Evolutionary conservation across 2,113 vertebrate genomes (phyloP).

Genomic region (Cyprinus carpio): DNA sequence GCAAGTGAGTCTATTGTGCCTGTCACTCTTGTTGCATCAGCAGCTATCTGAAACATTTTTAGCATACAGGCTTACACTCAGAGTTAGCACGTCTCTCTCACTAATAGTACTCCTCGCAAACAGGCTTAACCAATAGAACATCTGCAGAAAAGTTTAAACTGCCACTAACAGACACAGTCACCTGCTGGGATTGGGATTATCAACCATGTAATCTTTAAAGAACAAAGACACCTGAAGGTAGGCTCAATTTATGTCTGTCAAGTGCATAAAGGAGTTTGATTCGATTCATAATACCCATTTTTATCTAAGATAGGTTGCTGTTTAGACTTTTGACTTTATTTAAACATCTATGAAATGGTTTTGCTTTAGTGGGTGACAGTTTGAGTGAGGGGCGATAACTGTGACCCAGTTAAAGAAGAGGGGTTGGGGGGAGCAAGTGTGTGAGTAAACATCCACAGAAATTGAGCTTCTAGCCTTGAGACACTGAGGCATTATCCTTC

Average conservation of each 20-base stretch:
- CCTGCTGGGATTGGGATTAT: slow-evolving; percentile 69
- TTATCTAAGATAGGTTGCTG: neutral
- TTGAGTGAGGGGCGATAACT: neutral
- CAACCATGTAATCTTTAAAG: neutral
- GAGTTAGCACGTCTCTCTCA: slow-evolving; percentile 77
- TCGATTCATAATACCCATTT: neutral
- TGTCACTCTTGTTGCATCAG: slow-evolving; percentile 77
- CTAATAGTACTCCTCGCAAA: slow-evolving; percentile 64
- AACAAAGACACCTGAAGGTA: slow-evolving; percentile 74
- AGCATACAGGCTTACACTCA: slow-evolving; percentile 69
- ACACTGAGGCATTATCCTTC: slow-evolving; percentile 12
- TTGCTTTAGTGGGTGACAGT: neutral
- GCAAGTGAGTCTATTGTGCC: slow-evolving; percentile 74
- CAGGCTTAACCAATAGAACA: slow-evolving; percentile 67
- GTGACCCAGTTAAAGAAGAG: neutral
- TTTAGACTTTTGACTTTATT: neutral
- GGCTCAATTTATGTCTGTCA: slow-evolving; percentile 57
- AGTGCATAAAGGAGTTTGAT: neutral
- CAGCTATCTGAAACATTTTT: slow-evolving; percentile 83
- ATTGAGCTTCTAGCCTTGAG: slow-evolving; percentile 24
- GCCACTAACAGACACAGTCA: slow-evolving; percentile 69
- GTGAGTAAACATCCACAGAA: neutral
- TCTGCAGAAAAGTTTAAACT: slow-evolving; percentile 69
- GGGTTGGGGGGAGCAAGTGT: too few species aligned
- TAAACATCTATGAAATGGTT: neutral